These are phyloP conservation scores for Drosophila villosipedis DNA, from an alignment of 2,888 invertebrate genomes.

Conservation along the genomic window DNA sequence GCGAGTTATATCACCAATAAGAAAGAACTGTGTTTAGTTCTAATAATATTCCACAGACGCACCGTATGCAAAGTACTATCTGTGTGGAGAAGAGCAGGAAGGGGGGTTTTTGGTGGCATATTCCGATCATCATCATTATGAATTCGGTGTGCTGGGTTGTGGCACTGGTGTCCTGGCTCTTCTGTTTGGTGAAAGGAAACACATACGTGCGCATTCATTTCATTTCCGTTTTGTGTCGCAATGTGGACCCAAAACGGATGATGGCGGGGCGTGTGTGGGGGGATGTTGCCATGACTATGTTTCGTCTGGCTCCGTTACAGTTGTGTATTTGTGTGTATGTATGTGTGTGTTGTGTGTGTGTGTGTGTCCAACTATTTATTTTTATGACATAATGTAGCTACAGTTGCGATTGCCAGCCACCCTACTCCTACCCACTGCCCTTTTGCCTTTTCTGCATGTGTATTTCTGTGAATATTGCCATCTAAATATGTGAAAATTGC, in stretches of 20 bases:
- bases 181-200: constrained; percentile 59
- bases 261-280: not conserved
- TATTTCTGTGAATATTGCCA: constrained; percentile 59
- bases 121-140: constrained; percentile 64
- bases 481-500: constrained; percentile 79
- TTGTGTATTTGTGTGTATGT: not conserved
- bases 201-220: constrained; percentile 57
- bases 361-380: constrained; percentile 72
- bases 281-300: constrained; percentile 55
- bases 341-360: constrained; percentile 4
- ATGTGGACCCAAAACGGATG: constrained; percentile 1
- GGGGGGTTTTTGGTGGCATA: not conserved
- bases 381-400: constrained; percentile 75
- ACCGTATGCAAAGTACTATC: constrained; percentile 20
- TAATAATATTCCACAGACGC: constrained; percentile 39
- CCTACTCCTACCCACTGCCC: not conserved
- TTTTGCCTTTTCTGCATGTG: constrained; percentile 7
- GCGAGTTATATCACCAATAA: constrained; percentile 3
- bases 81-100: not conserved
- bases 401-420: constrained; percentile 42
- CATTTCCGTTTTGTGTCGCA: constrained; percentile 56
- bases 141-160: constrained; percentile 27
- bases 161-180: constrained; percentile 25
- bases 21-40: constrained; percentile 10
- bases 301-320: constrained; percentile 41